Evolutionary conservation across 2,797 vertebrate genomes (phyloP).

Genomic region (Botia kubotai): DNA sequence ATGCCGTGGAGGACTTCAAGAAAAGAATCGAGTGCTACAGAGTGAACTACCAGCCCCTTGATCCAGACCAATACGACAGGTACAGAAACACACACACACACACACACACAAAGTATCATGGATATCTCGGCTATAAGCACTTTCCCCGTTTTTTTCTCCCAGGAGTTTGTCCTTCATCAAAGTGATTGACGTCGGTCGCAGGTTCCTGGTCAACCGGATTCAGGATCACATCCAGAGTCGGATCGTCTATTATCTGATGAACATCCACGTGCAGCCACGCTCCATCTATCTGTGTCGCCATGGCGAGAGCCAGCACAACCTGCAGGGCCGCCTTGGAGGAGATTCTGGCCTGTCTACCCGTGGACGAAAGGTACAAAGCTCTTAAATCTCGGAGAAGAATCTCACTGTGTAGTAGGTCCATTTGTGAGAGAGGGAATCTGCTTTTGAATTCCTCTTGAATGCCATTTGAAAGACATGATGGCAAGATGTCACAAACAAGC

Average conservation of each 20-base stretch:
- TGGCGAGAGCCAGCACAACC: slow-evolving; percentile 90
- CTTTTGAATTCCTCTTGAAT: slow-evolving; percentile 1
- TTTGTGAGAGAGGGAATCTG: background rate
- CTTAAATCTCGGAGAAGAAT: background rate
- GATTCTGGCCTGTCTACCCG: slow-evolving; percentile 88
- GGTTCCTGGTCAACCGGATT: slow-evolving; percentile 91
- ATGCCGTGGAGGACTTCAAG: slow-evolving; percentile 96
- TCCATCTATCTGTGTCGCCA: slow-evolving; percentile 96
- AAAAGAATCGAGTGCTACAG: slow-evolving; percentile 96
- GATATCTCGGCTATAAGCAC: background rate
- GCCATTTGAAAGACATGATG: background rate
- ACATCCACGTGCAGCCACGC: slow-evolving; percentile 93
- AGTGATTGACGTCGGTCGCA: slow-evolving; percentile 91
- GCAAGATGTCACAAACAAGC: slow-evolving; percentile 2
- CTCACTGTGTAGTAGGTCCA: background rate
- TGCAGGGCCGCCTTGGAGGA: slow-evolving; percentile 89
- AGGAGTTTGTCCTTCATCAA: slow-evolving; percentile 94
- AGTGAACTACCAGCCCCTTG: slow-evolving; percentile 91
- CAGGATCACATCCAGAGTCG: slow-evolving; percentile 97
- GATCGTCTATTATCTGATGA: slow-evolving; percentile 98
- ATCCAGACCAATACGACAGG: slow-evolving; percentile 90
- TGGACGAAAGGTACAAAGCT: slow-evolving; percentile 85
- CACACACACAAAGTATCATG: background rate
- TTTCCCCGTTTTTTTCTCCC: background rate
- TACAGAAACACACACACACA: slow-evolving; percentile 57